Base-by-base conservation (phyloP, 2,797 vertebrate species). In the Takifugu rubripes region DNA sequence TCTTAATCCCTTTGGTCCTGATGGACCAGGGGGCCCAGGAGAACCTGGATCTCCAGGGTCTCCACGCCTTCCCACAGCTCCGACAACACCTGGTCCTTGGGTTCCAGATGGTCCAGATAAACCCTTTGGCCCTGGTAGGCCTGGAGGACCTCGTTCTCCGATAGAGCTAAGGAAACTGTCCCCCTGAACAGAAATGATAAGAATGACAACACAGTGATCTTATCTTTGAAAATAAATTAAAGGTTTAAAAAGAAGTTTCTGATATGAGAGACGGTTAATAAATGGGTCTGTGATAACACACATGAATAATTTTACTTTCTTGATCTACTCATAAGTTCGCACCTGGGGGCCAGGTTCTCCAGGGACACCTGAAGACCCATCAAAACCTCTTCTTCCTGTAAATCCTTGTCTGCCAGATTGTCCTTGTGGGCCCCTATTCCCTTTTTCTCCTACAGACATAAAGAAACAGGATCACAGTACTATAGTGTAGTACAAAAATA, bases 361-460 rank as follows among this genome's bases (percentile, higher is more conserved):
- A 52, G 70, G 54, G 26, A 1, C 0, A 5, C 90, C 90, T 0
- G 33, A 56, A 1, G 29, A 5, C 9, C 91, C 90, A 1, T 62
- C 16, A 1, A 47, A 29, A 46, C 91, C 91, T 31, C 47, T 64
- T 49, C 49, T 80, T 6, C 90, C 91, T 14, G 52, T 10, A 29
- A 55, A 60, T 51, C 90, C 90, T 45, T 36, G 69, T 27, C 1
- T 49, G 17, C 91, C 91, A 24, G 2, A 0, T 6, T 40, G 46
- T 7, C 91, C 91, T 0, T 0, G 0, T 8, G n/a, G 6, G 4
- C 90, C 91, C 0, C 0, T 0, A 15, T 57, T 64, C 54, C 91
- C 91, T 62, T 89, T 91, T 1, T 42, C 49, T 61, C 89, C 91
- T 91, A 66, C 6, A 75, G 36, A 48, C 46, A 54, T n/a, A 68